Percentiles rank a stretch among this genome's conserved stretches.
These are phyloP conservation scores for Tuta absoluta DNA, from an alignment of 2,888 invertebrate species.

Conservation along the genomic window DNA sequence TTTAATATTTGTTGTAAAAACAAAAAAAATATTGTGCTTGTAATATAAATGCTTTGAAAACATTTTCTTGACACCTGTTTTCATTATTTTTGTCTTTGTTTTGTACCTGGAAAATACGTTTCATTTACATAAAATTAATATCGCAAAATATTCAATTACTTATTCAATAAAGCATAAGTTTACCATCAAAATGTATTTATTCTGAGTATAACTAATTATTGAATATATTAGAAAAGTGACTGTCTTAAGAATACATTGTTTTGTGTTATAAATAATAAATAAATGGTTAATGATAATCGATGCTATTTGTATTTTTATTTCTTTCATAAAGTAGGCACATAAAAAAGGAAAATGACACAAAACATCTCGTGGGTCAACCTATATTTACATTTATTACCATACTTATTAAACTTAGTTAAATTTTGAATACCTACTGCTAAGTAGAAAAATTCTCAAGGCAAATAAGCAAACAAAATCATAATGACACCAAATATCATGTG, in stretches of 20 bases:
- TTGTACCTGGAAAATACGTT: slow-evolving; percentile 16
- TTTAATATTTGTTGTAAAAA: background rate
- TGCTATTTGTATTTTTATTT: slow-evolving; percentile 45
- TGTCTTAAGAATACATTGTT: slow-evolving; percentile 58
- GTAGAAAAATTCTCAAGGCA: too few species aligned
- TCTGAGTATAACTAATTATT: slow-evolving; percentile 43
- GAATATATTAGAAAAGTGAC: slow-evolving; percentile 57
- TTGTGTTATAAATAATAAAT: slow-evolving; percentile 65
- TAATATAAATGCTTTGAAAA: slow-evolving; percentile 38
- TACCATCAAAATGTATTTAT: slow-evolving; percentile 59
- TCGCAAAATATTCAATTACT: slow-evolving; percentile 17
- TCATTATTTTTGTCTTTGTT: background rate
- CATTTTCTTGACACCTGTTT: background rate
- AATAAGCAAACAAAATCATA: too few species aligned
- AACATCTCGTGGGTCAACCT: too few species aligned
- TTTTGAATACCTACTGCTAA: too few species aligned
- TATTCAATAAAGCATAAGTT: slow-evolving; percentile 57
- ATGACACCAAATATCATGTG: too few species aligned
- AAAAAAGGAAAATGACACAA: too few species aligned
- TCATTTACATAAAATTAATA: slow-evolving; percentile 21
- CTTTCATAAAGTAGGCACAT: slow-evolving; percentile 35
- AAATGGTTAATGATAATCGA: slow-evolving; percentile 58
- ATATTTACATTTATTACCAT: too few species aligned
- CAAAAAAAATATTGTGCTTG: slow-evolving; percentile 30
- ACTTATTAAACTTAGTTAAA: too few species aligned